phyloP scores from a whole-genome alignment of 1,140 invertebrate genomes.

The Drosophila eugracilis region DNA sequence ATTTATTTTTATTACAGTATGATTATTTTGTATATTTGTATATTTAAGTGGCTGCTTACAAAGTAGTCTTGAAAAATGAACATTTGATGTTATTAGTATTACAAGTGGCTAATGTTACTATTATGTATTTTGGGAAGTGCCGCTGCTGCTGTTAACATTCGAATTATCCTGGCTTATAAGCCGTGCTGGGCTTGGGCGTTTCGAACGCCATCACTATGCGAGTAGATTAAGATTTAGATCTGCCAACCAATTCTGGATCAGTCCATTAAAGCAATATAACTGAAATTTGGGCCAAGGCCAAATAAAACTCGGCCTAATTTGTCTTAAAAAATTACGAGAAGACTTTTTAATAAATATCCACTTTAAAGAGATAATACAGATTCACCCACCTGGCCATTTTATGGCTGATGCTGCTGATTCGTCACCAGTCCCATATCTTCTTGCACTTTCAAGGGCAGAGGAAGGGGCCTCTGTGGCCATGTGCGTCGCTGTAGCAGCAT shows the following conservation, averaged over 20 bases:
- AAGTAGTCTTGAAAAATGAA: constrained; percentile 54
- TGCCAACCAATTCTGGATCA: constrained; percentile 1
- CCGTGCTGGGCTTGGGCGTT: constrained; percentile 57
- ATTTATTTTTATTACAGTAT: constrained; percentile 11
- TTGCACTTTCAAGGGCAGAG: constrained; percentile 54
- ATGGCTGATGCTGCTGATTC: constrained; percentile 22
- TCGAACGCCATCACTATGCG: constrained; percentile 50
- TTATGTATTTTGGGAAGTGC: constrained; percentile 26
- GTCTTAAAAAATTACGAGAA: too few relatives aligned
- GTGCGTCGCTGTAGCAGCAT: constrained; percentile 78
- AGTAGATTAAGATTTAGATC: constrained; percentile 16
- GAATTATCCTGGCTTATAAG: constrained; percentile 38
- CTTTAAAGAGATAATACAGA: too few relatives aligned
- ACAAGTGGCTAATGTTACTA: constrained; percentile 15
- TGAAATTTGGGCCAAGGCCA: constrained; percentile 1
- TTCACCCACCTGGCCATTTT: background rate
- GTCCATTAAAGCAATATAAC: background rate
- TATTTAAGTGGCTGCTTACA: constrained; percentile 40
- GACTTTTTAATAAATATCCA: too few relatives aligned
- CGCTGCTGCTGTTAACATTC: constrained; percentile 50
- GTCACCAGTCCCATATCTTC: constrained; percentile 65
- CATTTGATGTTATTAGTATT: constrained; percentile 46
- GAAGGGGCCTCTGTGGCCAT: constrained; percentile 84
- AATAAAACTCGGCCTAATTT: background rate
- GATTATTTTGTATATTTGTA: constrained; percentile 26